Evolutionary conservation across 1,140 invertebrate genomes (phyloP).

Genomic region (Panagrolaimus sp.): DNA sequence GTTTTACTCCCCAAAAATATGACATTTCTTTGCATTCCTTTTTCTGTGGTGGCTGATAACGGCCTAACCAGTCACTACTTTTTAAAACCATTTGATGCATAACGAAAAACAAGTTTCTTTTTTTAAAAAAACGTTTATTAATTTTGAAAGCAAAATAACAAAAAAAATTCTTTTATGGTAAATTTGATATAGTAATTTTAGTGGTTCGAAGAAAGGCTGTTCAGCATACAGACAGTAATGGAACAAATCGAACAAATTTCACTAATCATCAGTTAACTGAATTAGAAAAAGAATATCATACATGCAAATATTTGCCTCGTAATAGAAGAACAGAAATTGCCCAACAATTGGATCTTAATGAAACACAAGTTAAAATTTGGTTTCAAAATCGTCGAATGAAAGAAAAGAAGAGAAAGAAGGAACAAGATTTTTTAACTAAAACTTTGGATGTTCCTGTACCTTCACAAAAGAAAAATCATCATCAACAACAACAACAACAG

Average conservation of each 20-base stretch:
- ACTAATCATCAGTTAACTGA: constrained; percentile 80
- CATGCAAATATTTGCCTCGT: constrained; percentile 94
- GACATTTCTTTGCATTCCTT: too few relatives aligned
- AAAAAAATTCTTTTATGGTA: neutral
- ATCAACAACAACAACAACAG: too few relatives aligned
- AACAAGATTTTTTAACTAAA: constrained; percentile 44
- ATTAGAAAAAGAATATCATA: constrained; percentile 95
- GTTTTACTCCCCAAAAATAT: too few relatives aligned
- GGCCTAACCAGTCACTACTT: too few relatives aligned
- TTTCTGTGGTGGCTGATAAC: too few relatives aligned
- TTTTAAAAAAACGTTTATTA: too few relatives aligned
- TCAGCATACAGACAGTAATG: constrained; percentile 1
- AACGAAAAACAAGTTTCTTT: too few relatives aligned
- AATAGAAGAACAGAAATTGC: constrained; percentile 95
- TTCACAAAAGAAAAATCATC: neutral
- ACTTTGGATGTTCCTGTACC: neutral
- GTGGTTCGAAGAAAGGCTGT: constrained; percentile 23
- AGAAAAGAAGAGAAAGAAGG: constrained; percentile 55
- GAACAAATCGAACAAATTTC: constrained; percentile 42
- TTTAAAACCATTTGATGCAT: too few relatives aligned
- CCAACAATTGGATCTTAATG: constrained; percentile 85
- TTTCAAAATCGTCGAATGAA: constrained; percentile 75
- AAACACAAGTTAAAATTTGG: constrained; percentile 71
- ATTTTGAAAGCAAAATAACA: too few relatives aligned
- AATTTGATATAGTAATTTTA: too few relatives aligned